These are phyloP conservation scores for Hemichromis elongatus DNA, from an alignment of 2,113 vertebrate genomes.

Conservation along the genomic window DNA sequence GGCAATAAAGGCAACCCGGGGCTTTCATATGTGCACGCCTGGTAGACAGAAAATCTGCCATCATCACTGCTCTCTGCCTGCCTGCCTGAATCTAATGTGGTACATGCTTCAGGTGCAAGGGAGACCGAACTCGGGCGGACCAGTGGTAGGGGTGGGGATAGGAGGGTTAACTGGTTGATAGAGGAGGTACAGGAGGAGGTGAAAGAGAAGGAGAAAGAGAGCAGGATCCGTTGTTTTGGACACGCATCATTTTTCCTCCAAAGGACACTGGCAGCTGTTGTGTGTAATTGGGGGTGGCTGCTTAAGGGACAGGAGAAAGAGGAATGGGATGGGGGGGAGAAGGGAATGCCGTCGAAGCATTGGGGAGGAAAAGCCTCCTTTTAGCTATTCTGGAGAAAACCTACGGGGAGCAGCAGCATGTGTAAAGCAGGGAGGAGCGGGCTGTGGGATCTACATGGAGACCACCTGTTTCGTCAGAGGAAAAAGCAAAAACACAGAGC, in stretches of 20 bases:
- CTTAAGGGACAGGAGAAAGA: not conserved
- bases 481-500: conserved; percentile 16
- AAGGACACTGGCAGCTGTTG: conserved; percentile 69
- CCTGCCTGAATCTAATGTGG: conserved; percentile 30
- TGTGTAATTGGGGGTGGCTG: conserved; percentile 26
- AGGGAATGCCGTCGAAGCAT: conserved; percentile 24
- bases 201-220: not conserved
- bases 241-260: conserved; percentile 64
- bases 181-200: conserved; percentile 17
- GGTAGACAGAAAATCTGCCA: conserved; percentile 55
- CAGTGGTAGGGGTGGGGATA: not conserved
- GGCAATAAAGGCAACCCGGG: conserved; percentile 38
- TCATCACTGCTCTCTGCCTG: conserved; percentile 29
- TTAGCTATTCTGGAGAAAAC: conserved; percentile 36
- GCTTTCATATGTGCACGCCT: conserved; percentile 38
- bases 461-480: conserved; percentile 56
- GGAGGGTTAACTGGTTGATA: not conserved
- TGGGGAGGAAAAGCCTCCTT: conserved; percentile 37
- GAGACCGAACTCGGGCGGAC: not conserved
- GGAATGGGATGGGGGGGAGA: not conserved
- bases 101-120: conserved; percentile 20
- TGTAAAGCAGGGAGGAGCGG: not conserved
- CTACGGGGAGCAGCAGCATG: not conserved
- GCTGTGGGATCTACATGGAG: conserved; percentile 18
- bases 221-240: conserved; percentile 57